These are phyloP conservation scores for Natator depressus DNA, from an alignment of 2,113 vertebrate species.

Conservation along the genomic window DNA sequence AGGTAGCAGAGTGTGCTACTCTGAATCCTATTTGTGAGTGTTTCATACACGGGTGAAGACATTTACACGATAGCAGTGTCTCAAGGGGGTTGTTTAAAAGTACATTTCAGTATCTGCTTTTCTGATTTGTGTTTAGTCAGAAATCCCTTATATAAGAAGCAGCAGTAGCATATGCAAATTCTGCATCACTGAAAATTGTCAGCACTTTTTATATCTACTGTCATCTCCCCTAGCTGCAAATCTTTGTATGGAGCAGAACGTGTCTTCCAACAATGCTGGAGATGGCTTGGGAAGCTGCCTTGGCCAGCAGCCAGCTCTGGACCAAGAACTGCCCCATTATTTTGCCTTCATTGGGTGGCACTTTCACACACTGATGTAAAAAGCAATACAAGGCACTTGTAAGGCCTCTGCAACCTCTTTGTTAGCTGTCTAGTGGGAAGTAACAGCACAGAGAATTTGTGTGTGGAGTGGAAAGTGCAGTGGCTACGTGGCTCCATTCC, in stretches of 20 bases:
- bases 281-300: conserved; percentile 60
- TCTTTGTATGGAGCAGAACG: conserved; percentile 43
- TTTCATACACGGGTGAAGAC: not conserved
- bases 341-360: not conserved
- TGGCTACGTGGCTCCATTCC: not conserved
- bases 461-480: not conserved
- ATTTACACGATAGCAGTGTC: not conserved
- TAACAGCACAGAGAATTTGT: not conserved
- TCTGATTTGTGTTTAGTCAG: conserved; percentile 61
- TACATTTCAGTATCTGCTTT: conserved; percentile 32
- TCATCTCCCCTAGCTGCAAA: conserved; percentile 63
- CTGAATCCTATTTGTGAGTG: not conserved
- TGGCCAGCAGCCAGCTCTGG: not conserved
- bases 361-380: conserved; percentile 10
- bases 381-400: not conserved
- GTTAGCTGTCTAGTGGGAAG: not conserved
- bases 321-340: not conserved
- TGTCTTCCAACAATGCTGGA: conserved; percentile 57
- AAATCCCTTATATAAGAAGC: conserved; percentile 71
- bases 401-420: not conserved
- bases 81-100: conserved; percentile 21
- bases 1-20: not conserved
- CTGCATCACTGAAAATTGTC: conserved; percentile 51
- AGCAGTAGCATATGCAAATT: conserved; percentile 66
- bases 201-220: conserved; percentile 73